Base-by-base conservation (phyloP, 2,888 invertebrate genomes). In the Yponomeuta malinellus region DNA sequence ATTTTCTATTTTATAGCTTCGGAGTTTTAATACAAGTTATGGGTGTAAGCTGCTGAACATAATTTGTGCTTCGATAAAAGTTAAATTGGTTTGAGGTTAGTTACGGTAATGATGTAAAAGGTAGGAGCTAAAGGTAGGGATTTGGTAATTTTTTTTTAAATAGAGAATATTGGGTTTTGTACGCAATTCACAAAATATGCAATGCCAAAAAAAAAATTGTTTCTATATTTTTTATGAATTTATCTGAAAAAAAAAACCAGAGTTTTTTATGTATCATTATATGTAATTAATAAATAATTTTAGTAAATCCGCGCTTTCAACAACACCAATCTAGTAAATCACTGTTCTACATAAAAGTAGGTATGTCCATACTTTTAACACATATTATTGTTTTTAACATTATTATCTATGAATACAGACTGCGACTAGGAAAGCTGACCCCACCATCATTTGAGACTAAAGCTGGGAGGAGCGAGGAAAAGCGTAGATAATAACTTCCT, bases 1-100 rank as follows among this genome's bases (percentile, higher is more conserved):
- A 82, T 80, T 81, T 76, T 78, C 76, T 77, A 71, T 80, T 83
- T 81, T 85, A 84, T 78, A 73, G 71, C 76, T 72, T 71, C 72
- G 66, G 74, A 72, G 4, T 1, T 69, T 68, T 43, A 52, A 72
- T 70, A 48, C 15, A 23, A n/a, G 9, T 29, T 64, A 64, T 43
- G 23, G 64, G 64, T 29, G 29, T 64, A 31, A 10, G 31, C 12
- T 64, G 31, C 33, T 10, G 12, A 12, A 12, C 12, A 29, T 65
- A 65, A 65, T 65, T 31, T 65, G 29, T 63, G 63, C n/a, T 15
- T 15, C n/a, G 5, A 23, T n/a, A 63, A 29, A 63, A 63, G 29
- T 29, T 29, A 29, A 63, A 63, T 29, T 29, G 23, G 9, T 8
- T 63, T 29, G n/a, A n/a, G 29, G 23, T 12, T n/a, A 23, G 68